Conservation (phyloP, 37 sponge, comb jelly and placozoan species). For the Mnemiopsis leidyi region DNA sequence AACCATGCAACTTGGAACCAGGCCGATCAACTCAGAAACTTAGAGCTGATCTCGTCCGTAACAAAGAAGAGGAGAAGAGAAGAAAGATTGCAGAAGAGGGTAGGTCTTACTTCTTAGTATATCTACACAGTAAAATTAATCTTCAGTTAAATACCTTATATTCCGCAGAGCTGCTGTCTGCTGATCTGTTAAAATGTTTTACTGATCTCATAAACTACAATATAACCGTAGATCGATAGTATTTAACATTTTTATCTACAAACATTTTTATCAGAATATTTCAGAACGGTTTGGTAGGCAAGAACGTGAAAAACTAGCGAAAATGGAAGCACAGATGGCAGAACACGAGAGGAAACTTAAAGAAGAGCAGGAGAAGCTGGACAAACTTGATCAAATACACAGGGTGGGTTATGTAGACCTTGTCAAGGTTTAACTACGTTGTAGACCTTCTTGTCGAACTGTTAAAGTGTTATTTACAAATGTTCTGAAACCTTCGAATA, state of each 20-base stretch:
- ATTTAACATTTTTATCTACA: too few relatives aligned
- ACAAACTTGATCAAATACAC: neutral
- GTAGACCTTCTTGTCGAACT: neutral
- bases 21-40: slow-evolving; percentile 1
- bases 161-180: too few relatives aligned
- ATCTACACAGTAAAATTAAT: too few relatives aligned
- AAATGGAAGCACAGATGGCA: slow-evolving; percentile 44
- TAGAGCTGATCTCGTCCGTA: slow-evolving; percentile 9
- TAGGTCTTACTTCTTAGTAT: too few relatives aligned
- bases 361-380: slow-evolving; percentile 60
- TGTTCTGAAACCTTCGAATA: neutral
- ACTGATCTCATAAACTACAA: too few relatives aligned
- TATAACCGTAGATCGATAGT: too few relatives aligned
- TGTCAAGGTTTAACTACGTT: neutral
- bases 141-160: too few relatives aligned
- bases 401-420: too few relatives aligned
- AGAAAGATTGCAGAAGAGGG: slow-evolving; percentile 42
- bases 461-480: neutral
- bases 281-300: neutral
- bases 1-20: slow-evolving; percentile 8
- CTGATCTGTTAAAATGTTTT: too few relatives aligned
- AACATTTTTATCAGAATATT: too few relatives aligned
- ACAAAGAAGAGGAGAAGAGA: slow-evolving; percentile 39
- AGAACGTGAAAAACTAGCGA: neutral
- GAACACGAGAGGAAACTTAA: slow-evolving; percentile 46